Evolutionary conservation across 1,140 invertebrate species (phyloP).

Genomic region (Drosophila yakuba): DNA sequence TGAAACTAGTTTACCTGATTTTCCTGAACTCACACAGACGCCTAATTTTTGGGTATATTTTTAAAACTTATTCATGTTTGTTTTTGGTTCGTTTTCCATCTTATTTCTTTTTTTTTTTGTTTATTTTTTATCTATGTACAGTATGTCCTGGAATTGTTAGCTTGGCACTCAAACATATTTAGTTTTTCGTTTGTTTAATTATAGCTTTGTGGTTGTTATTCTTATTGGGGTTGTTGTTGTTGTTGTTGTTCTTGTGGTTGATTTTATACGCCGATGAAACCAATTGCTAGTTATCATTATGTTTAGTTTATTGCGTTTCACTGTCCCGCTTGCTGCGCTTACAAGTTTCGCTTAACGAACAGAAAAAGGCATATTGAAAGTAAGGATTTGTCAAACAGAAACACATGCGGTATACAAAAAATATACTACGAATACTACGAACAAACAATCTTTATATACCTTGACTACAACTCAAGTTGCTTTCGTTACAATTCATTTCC

Average conservation of each 20-base stretch:
- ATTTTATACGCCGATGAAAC: conserved; percentile 73
- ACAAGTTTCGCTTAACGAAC: conserved; percentile 78
- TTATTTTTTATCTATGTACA: conserved; percentile 60
- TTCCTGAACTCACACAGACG: neutral
- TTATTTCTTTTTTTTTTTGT: too few relatives aligned
- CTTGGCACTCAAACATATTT: conserved; percentile 81
- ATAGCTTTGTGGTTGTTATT: conserved; percentile 32
- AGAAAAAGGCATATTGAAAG: conserved; percentile 64
- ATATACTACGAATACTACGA: conserved; percentile 48
- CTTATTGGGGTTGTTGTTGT: conserved; percentile 10
- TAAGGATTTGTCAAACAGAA: conserved; percentile 36
- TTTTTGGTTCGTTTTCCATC: conserved; percentile 6
- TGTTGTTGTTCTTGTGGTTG: conserved; percentile 33
- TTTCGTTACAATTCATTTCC: conserved; percentile 8
- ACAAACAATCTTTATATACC: conserved; percentile 63
- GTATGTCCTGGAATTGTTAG: conserved; percentile 76
- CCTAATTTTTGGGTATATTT: conserved; percentile 8
- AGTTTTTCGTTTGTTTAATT: conserved; percentile 53
- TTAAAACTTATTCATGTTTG: conserved; percentile 6
- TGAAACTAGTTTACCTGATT: conserved; percentile 7
- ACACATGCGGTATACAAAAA: conserved; percentile 39
- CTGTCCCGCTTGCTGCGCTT: conserved; percentile 56
- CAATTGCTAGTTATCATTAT: conserved; percentile 62
- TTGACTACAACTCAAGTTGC: conserved; percentile 33
- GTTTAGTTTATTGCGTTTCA: conserved; percentile 64